Percentiles rank a stretch among this genome's conserved stretches.
phyloP scores from a whole-genome alignment of 2,888 invertebrate species.

The Anarsia innoxiella region DNA sequence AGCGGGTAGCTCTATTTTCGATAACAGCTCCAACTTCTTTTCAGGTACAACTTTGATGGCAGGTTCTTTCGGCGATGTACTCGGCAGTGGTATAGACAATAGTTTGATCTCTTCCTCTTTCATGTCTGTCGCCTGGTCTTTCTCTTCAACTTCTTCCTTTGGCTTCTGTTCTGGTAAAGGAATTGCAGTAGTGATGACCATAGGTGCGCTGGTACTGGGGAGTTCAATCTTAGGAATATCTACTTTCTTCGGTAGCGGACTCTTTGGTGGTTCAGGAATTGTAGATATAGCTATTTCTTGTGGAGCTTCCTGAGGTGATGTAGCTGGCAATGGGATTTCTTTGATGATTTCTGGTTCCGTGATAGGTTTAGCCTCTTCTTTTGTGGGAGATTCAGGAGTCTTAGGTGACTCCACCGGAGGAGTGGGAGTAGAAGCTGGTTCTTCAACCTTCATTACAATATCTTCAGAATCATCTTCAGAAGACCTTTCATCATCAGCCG shows the following conservation, averaged over 20 bases:
- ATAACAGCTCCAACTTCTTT: conserved; percentile 31
- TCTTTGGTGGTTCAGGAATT: conserved; percentile 44
- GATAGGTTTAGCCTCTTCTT: conserved; percentile 20
- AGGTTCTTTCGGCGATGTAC: conserved; percentile 26
- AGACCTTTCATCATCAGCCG: conserved; percentile 69
- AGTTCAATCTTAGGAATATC: conserved; percentile 14
- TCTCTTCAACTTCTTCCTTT: conserved; percentile 19
- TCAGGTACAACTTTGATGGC: conserved; percentile 33
- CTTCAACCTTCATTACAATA: conserved; percentile 35
- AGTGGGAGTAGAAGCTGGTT: conserved; percentile 34
- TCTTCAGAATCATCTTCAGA: conserved; percentile 65
- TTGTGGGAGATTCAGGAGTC: conserved; percentile 21
- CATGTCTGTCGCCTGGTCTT: conserved; percentile 11
- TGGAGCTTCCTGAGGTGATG: conserved; percentile 7
- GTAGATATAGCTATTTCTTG: conserved; percentile 20
- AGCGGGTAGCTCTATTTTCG: conserved; percentile 48
- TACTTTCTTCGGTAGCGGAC: conserved; percentile 35
- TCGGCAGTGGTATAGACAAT: conserved; percentile 34
- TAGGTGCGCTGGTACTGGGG: conserved; percentile 18
- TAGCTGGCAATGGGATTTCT: conserved; percentile 3
- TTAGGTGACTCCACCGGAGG: conserved; percentile 32
- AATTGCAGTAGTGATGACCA: conserved; percentile 10
- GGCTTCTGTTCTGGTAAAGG: conserved; percentile 21
- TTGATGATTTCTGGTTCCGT: conserved; percentile 10
- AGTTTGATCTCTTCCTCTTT: conserved; percentile 29